Base-by-base conservation (phyloP, 2,113 vertebrate species). In the Engystomops pustulosus region DNA sequence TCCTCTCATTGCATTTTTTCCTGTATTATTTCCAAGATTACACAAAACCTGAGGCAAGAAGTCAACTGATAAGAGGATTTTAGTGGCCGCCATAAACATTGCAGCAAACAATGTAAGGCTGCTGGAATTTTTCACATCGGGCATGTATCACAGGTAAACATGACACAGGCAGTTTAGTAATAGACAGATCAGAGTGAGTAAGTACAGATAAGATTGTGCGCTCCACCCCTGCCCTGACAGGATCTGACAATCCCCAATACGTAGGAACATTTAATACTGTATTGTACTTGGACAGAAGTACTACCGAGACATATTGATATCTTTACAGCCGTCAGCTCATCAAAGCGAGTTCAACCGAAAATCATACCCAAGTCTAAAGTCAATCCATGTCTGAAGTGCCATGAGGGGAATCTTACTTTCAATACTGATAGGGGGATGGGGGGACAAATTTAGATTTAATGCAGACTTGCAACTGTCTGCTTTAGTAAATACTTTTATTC, bases 201-300 rank as follows among this genome's bases (percentile, higher is more conserved):
- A 81, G 38, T 60, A 4, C 41, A 69, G 79, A 70, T 81, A 81
- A 81, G 79, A 81, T n/a, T 36, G 60, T 12, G 17, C 38, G 17
- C 27, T 58, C 32, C 32, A 72, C 47, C 67, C 79, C 47, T 53
- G 32, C 20, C 67, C 44, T 30, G 30, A 44, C 34, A n/a, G 18
- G 45, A 70, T 18, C 79, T 32, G 11, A 49, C 23, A 55, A 71
- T 81, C 34, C 17, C 53, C 20, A 18, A 45, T 68, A 20, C 44
- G 55, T 6, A 65, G 30, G 45, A 6, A 20, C 18, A 38, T 27
- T 41, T 30, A 25, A 75, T 51, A 38, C 27, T 9, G 8, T 44
- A 38, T 38, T 9, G 8, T 44, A 76, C 41, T 34, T 72, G 80
- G 20, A 44, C 7, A 12, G 68, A 10, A 45, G 36, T 47, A 7